Conservation (phyloP, 2,113 vertebrate genomes). For the Perccottus glenii region DNA sequence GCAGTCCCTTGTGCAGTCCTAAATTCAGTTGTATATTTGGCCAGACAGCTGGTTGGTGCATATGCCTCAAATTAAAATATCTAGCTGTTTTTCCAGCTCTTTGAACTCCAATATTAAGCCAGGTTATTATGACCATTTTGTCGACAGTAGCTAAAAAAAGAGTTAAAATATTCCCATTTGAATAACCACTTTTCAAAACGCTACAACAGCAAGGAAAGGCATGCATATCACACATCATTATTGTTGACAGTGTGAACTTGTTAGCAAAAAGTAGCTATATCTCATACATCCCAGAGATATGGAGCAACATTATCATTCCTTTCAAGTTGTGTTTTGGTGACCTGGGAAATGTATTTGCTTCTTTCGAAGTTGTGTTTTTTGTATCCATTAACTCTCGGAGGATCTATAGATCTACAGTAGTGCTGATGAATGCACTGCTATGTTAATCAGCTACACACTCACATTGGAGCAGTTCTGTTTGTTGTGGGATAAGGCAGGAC, state of each 20-base stretch:
- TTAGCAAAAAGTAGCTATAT: constrained; percentile 3
- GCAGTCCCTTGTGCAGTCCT: no score
- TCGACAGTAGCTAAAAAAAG: neutral
- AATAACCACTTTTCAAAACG: neutral
- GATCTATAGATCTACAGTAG: neutral
- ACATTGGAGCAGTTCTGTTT: neutral
- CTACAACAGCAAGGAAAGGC: neutral
- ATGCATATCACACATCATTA: constrained; percentile 1
- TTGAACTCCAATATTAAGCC: neutral
- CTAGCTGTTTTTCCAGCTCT: neutral
- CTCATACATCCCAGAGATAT: constrained; percentile 9
- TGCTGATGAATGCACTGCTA: constrained; percentile 5
- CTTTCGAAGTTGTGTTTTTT: neutral
- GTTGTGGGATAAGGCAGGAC: neutral
- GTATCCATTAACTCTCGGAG: neutral
- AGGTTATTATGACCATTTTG: neutral
- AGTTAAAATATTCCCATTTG: constrained; percentile 3
- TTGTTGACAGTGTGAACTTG: neutral
- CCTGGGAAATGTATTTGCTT: constrained; percentile 1
- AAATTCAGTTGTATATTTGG: neutral
- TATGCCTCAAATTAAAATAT: neutral
- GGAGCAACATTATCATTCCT: constrained; percentile 2
- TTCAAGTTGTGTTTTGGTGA: constrained; percentile 11
- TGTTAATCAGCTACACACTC: constrained; percentile 7
- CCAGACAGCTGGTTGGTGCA: neutral